phyloP scores from a whole-genome alignment of 2,113 vertebrate genomes.

The Ctenomys sociabilis region DNA sequence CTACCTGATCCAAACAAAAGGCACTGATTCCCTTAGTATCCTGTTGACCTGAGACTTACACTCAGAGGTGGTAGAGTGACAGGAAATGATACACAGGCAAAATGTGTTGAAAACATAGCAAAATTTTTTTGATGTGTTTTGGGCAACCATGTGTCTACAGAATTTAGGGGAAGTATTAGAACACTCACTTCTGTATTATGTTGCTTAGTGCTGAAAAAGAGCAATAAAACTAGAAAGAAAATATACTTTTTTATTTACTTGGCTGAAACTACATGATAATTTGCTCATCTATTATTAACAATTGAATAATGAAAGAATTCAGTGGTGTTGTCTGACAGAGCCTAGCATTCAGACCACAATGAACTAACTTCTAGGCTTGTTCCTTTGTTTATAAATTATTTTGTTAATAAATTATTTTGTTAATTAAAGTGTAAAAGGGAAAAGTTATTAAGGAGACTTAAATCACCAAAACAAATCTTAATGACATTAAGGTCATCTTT shows the following conservation, averaged over 20 bases:
- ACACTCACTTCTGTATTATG: neutral
- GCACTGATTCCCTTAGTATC: neutral
- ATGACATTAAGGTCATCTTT: neutral
- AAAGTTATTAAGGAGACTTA: neutral
- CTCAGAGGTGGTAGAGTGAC: neutral
- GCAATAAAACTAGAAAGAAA: neutral
- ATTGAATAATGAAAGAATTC: conserved; percentile 41
- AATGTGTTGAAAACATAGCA: neutral
- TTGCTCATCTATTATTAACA: conserved; percentile 29
- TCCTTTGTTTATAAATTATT: neutral
- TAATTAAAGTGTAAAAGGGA: neutral
- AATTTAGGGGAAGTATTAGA: neutral
- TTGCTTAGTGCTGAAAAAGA: neutral
- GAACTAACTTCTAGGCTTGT: conserved; percentile 25
- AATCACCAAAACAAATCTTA: neutral
- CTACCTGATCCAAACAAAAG: neutral
- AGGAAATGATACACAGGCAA: neutral
- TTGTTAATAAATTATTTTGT: neutral
- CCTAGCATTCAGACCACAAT: neutral
- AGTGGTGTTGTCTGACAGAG: conserved; percentile 32
- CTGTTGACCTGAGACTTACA: neutral
- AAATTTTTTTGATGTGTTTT: neutral
- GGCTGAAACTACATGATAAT: conserved; percentile 30
- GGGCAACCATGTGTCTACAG: neutral
- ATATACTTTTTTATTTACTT: conserved; percentile 10